Conservation (phyloP, 2,113 vertebrate genomes). For the Tachycineta bicolor region DNA sequence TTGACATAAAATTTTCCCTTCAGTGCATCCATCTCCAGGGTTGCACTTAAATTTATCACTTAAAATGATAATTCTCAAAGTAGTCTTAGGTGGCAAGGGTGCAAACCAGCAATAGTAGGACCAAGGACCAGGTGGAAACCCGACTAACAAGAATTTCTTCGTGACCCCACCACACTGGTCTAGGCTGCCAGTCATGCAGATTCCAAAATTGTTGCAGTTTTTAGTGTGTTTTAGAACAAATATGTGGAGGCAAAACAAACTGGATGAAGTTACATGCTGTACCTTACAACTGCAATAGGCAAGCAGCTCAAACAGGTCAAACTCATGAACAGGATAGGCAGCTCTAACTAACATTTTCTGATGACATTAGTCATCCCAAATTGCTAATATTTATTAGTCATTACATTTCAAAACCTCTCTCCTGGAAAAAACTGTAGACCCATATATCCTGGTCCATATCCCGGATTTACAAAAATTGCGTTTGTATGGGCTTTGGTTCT, state of each 20-base stretch:
- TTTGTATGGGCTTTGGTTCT: neutral
- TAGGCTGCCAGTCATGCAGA: neutral
- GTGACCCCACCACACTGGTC: neutral
- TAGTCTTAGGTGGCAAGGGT: neutral
- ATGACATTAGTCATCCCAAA: neutral
- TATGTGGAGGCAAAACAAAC: neutral
- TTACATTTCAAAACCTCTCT: neutral
- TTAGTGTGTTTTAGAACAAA: neutral
- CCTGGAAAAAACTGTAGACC: neutral
- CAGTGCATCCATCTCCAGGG: neutral
- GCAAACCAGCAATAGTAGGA: neutral
- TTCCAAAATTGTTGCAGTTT: neutral
- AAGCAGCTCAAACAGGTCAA: neutral
- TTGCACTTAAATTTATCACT: neutral
- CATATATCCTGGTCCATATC: too few species aligned
- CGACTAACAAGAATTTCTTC: neutral
- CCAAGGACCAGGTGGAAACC: fast-evolving
- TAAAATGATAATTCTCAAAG: neutral
- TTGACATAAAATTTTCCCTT: neutral
- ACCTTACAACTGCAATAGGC: fast-evolving
- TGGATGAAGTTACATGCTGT: fast-evolving
- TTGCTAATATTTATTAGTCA: neutral
- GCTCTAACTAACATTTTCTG: neutral
- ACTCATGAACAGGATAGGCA: fast-evolving
- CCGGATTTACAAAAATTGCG: neutral